Evolutionary conservation across 2,888 invertebrate genomes (phyloP).

Genomic region (Hecatera dysodea): DNA sequence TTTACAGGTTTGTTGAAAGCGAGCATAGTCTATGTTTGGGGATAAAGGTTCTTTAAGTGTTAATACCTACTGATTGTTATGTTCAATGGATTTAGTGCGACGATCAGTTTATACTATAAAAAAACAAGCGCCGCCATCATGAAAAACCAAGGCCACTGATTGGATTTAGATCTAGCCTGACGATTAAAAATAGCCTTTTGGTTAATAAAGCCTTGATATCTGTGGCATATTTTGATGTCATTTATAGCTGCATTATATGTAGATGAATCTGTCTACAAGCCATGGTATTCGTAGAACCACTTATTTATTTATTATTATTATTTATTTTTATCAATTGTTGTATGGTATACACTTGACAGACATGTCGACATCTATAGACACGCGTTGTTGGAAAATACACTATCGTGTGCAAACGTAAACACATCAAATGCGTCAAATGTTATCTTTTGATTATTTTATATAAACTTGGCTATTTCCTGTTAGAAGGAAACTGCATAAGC

Average conservation of each 20-base stretch:
- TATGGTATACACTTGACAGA: slow-evolving; percentile 6
- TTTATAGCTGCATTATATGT: background rate
- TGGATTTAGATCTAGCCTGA: too few relatives aligned
- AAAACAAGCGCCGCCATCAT: too few relatives aligned
- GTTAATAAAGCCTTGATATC: too few relatives aligned
- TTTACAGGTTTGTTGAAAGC: slow-evolving; percentile 20
- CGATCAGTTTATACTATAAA: too few relatives aligned
- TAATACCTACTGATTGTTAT: background rate
- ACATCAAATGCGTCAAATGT: slow-evolving; percentile 39
- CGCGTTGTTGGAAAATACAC: slow-evolving; percentile 26
- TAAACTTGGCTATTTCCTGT: slow-evolving; percentile 33
- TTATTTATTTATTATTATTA: too few relatives aligned
- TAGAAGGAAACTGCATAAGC: slow-evolving; percentile 10
- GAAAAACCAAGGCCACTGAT: too few relatives aligned
- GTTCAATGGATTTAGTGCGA: background rate
- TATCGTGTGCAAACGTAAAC: slow-evolving; percentile 21
- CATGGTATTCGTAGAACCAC: slow-evolving; percentile 2
- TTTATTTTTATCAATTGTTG: too few relatives aligned
- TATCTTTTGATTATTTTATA: slow-evolving; percentile 44
- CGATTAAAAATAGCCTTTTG: too few relatives aligned
- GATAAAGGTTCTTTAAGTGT: background rate
- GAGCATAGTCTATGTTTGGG: slow-evolving; percentile 9
- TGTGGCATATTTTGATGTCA: too few relatives aligned
- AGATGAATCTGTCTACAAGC: background rate
- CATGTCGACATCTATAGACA: background rate